Evolutionary conservation across 2,888 invertebrate species (phyloP).

Genomic region (Achlya flavicornis): DNA sequence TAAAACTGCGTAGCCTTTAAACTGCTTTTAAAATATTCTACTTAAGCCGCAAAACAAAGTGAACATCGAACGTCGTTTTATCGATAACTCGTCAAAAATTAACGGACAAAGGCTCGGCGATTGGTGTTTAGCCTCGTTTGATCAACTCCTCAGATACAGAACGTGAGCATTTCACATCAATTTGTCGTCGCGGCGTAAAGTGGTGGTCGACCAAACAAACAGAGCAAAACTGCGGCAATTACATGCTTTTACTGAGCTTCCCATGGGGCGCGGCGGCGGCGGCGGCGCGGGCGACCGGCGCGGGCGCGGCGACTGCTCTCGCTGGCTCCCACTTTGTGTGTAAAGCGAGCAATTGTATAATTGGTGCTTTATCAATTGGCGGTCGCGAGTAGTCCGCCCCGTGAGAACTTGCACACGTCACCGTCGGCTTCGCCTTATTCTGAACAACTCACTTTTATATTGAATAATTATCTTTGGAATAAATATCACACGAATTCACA

Average conservation of each 20-base stretch:
- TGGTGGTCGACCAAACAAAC: conserved; percentile 41
- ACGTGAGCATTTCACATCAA: conserved; percentile 20
- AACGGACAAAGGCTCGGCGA: background rate
- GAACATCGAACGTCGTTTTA: background rate
- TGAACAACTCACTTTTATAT: background rate
- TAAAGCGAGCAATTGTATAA: conserved; percentile 67
- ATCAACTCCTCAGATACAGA: conserved; percentile 6
- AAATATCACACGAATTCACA: too few species aligned
- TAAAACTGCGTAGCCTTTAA: too few species aligned
- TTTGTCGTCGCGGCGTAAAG: conserved; percentile 37
- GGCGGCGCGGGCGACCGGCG: conserved; percentile 20
- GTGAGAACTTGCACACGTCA: conserved; percentile 24
- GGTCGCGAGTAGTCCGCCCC: conserved; percentile 27
- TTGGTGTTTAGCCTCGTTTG: conserved; percentile 1
- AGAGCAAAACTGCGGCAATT: conserved; percentile 33
- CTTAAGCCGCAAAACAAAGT: background rate
- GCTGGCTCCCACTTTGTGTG: conserved; percentile 41
- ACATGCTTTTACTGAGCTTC: conserved; percentile 36
- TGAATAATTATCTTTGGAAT: background rate
- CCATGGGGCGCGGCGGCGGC: conserved; percentile 27
- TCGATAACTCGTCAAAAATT: conserved; percentile 1
- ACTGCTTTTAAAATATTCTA: background rate
- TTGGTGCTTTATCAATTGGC: conserved; percentile 61
- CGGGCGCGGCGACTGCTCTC: conserved; percentile 18
- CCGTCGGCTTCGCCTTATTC: background rate